Evolutionary conservation across 2,888 invertebrate species (phyloP).

Genomic region (Lysandra coridon): DNA sequence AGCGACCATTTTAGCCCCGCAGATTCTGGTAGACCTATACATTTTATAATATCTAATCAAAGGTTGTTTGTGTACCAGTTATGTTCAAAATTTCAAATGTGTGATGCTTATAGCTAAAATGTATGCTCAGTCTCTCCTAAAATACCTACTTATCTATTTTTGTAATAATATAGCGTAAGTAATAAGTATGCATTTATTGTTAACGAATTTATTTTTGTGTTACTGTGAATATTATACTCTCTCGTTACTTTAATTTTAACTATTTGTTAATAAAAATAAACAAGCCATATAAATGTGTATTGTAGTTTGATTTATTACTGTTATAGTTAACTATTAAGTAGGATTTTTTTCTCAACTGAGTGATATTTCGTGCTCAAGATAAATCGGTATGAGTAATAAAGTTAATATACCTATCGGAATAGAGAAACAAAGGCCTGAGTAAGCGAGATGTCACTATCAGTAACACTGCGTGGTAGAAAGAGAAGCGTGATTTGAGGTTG

Average conservation of each 20-base stretch:
- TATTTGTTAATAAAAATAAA: slow-evolving; percentile 50
- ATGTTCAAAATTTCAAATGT: slow-evolving; percentile 42
- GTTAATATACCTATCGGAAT: no score
- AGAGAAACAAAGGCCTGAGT: no score
- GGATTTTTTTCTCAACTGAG: no score
- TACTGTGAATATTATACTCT: slow-evolving; percentile 50
- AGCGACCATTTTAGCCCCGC: no score
- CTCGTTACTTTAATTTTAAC: slow-evolving; percentile 53
- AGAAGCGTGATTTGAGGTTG: no score
- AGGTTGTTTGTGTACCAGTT: slow-evolving; percentile 24
- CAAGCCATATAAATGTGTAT: slow-evolving; percentile 36
- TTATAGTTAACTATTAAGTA: no score
- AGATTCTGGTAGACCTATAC: no score
- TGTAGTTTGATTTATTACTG: slow-evolving; percentile 9
- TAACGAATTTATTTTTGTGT: slow-evolving; percentile 76
- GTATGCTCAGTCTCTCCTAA: slow-evolving; percentile 54
- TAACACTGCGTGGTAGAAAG: no score
- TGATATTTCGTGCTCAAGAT: no score
- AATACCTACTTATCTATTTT: slow-evolving; percentile 57
- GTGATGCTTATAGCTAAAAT: slow-evolving; percentile 53
- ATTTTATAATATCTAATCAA: neutral
- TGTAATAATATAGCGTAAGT: slow-evolving; percentile 52
- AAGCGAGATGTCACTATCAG: no score
- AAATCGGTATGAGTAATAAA: no score
- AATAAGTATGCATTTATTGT: slow-evolving; percentile 67